phyloP scores from a whole-genome alignment of 2,797 vertebrate genomes.

The Poecile montanus region DNA sequence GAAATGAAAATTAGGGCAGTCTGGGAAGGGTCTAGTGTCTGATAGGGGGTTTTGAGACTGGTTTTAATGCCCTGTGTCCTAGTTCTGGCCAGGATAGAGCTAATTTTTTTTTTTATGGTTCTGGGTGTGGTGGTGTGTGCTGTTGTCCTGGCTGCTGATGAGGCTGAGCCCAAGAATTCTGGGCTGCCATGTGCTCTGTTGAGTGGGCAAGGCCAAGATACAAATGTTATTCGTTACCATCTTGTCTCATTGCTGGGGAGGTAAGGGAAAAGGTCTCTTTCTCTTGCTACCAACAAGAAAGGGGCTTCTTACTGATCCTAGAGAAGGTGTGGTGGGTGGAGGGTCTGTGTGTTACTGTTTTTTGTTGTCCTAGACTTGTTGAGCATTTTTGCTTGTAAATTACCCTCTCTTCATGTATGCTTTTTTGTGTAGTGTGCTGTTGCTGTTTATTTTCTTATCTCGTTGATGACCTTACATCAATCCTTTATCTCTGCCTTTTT shows the following conservation, averaged over 20 bases:
- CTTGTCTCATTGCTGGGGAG: neutral
- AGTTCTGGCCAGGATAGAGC: neutral
- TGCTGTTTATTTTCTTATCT: neutral
- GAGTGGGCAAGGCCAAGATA: too few species aligned
- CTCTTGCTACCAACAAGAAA: neutral
- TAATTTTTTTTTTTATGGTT: neutral
- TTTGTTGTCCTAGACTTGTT: neutral
- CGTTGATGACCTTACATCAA: neutral
- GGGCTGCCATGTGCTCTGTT: too few species aligned
- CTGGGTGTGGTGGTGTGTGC: too few species aligned
- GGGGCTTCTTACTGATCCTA: neutral
- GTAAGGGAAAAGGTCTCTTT: neutral
- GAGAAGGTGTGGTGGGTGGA: accelerated
- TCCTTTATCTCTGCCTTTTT: neutral
- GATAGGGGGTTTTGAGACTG: neutral
- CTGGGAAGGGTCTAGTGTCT: neutral
- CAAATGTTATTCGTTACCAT: too few species aligned
- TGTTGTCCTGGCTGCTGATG: neutral
- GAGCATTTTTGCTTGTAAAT: neutral
- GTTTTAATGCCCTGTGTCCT: neutral
- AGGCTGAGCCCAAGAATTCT: neutral
- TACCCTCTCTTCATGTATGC: neutral
- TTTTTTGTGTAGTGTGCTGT: neutral
- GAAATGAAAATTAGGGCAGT: neutral
- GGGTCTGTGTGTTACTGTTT: neutral